Conservation (phyloP, 1,140 invertebrate species). For the Mizuhopecten yessoensis region DNA sequence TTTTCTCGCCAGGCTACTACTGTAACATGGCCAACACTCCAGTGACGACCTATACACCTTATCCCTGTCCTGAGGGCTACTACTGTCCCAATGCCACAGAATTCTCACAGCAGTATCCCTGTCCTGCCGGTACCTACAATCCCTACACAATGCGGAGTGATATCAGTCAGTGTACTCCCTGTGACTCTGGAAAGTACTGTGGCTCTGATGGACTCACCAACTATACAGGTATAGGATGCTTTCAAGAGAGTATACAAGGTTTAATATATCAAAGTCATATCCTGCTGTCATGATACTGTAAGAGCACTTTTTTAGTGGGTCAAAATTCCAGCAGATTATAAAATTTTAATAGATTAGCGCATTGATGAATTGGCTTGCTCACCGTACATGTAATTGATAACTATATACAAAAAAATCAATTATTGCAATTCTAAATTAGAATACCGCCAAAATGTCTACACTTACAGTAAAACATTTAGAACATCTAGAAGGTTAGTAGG, state of each 20-base stretch:
- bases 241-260: not conserved
- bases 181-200: conserved; percentile 80
- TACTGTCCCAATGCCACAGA: conserved; percentile 81
- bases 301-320: too few species aligned
- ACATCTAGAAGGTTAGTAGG: too few species aligned
- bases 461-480: too few species aligned
- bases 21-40: conserved; percentile 73
- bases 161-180: conserved; percentile 72
- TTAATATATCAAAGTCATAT: too few species aligned
- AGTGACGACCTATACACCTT: conserved; percentile 72
- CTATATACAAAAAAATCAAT: too few species aligned
- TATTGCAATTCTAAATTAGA: too few species aligned
- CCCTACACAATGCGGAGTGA: conserved; percentile 69
- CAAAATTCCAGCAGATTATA: too few species aligned
- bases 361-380: too few species aligned
- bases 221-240: conserved; percentile 66
- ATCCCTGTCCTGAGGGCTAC: conserved; percentile 77
- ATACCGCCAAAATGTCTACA: too few species aligned
- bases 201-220: conserved; percentile 66
- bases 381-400: too few species aligned
- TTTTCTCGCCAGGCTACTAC: conserved; percentile 73
- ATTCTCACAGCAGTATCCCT: conserved; percentile 75
- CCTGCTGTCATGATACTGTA: too few species aligned
- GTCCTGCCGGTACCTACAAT: conserved; percentile 79
- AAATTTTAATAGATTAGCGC: too few species aligned